Percentiles rank a stretch among this genome's conserved stretches.
Conservation (phyloP, 64 coral and sea anemone genomes). For the Pocillopora damicornis region DNA sequence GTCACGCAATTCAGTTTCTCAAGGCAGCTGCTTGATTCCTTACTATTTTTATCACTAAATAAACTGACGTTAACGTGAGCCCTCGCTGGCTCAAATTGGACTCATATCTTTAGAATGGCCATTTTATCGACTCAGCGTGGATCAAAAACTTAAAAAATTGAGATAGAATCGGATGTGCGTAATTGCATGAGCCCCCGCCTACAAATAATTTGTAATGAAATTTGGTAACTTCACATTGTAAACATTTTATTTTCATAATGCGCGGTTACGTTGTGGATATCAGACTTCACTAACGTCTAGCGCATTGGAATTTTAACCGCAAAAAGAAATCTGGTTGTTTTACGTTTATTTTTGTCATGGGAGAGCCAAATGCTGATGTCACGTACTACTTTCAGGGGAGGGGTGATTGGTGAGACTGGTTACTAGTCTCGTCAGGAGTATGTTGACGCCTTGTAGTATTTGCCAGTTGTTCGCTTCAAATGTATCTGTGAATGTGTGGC, state of each 20-base stretch:
- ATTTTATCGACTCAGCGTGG: background rate
- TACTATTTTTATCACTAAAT: background rate
- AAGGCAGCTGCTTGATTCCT: background rate
- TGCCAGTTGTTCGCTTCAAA: background rate
- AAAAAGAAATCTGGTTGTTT: background rate
- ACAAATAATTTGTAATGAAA: background rate
- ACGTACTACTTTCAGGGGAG: background rate
- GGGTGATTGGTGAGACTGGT: background rate
- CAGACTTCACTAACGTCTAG: background rate
- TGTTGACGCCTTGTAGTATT: conserved; percentile 1
- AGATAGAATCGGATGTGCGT: background rate
- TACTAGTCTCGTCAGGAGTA: background rate
- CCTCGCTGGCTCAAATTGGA: background rate
- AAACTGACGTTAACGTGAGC: background rate
- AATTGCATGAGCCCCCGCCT: background rate
- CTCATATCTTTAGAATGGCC: background rate
- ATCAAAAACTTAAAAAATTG: background rate
- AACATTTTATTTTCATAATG: background rate
- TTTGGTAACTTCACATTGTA: background rate
- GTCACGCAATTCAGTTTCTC: conserved; percentile 8
- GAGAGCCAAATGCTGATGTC: background rate
- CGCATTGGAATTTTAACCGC: background rate
- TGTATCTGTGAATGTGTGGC: background rate
- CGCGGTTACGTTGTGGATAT: background rate
- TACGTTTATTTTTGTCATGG: background rate